These are phyloP conservation scores for Lycaon pictus DNA, from an alignment of 2,113 vertebrate species.

Conservation along the genomic window DNA sequence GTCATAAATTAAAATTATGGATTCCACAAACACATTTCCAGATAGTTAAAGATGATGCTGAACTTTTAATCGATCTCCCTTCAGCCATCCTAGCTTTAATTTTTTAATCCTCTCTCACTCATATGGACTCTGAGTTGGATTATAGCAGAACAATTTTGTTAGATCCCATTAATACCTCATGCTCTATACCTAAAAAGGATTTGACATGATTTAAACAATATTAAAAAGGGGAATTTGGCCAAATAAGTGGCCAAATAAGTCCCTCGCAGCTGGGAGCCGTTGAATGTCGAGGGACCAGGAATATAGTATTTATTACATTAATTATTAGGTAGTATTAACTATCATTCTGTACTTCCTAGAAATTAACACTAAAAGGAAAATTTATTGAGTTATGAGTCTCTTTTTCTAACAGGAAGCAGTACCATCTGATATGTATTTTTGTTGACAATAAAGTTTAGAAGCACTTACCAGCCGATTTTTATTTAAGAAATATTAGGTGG, in stretches of 20 bases:
- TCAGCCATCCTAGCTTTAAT: neutral
- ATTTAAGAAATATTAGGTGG: constrained; percentile 1
- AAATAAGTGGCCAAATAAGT: neutral
- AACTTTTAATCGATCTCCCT: constrained; percentile 17
- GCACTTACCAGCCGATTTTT: neutral
- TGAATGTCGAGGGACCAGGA: neutral
- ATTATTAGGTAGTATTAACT: neutral
- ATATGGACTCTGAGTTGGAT: neutral
- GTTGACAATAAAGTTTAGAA: neutral
- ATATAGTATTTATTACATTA: neutral
- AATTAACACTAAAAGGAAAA: neutral
- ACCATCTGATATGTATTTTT: neutral
- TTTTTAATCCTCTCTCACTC: neutral
- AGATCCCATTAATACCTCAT: neutral
- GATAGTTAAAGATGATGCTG: neutral
- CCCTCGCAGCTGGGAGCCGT: too few relatives aligned
- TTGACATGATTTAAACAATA: neutral
- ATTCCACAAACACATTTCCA: neutral
- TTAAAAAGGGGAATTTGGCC: neutral
- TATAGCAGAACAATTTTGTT: neutral
- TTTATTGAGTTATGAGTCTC: neutral
- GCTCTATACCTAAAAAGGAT: neutral
- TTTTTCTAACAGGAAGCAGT: neutral
- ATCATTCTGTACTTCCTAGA: neutral
- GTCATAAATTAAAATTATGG: constrained; percentile 42